A percentile compares a stretch with the other conserved stretches of the same genome.
These are phyloP conservation scores for Lochmaea capreae DNA, from an alignment of 2,888 invertebrate genomes.

Conservation along the genomic window DNA sequence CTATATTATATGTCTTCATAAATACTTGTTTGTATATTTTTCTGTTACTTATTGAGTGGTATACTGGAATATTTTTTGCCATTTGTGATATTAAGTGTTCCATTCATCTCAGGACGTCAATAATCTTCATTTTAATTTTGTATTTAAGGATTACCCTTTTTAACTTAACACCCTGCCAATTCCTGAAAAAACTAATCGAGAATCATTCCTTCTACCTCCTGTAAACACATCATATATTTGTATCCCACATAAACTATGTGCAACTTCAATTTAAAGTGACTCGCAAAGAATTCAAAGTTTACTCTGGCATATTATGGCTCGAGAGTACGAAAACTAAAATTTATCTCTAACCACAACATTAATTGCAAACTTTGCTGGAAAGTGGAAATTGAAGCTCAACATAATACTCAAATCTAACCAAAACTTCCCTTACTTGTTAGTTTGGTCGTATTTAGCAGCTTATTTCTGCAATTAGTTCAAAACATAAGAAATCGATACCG, in stretches of 20 bases:
- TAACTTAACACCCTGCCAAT: no score
- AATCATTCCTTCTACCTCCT: no score
- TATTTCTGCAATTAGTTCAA: constrained; percentile 19
- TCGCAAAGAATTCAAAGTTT: constrained; percentile 24
- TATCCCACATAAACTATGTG: constrained; percentile 13
- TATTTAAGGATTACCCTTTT: no score
- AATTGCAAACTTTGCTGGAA: constrained; percentile 27
- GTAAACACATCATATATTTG: constrained; percentile 1
- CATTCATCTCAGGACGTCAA: no score
- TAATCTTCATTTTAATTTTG: no score
- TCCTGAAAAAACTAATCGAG: no score
- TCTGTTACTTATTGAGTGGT: no score
- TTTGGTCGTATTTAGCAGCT: constrained; percentile 25
- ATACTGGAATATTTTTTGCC: no score
- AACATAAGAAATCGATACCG: constrained; percentile 19
- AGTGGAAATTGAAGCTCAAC: constrained; percentile 27
- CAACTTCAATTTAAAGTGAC: constrained; percentile 15
- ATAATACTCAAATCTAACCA: constrained; percentile 29
- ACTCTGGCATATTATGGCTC: constrained; percentile 7
- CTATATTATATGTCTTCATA: no score
- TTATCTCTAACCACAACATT: constrained; percentile 30
- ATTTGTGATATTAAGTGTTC: no score
- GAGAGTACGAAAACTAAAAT: constrained; percentile 23
- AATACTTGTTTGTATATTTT: no score
- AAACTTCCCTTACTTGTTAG: constrained; percentile 18